Base-by-base conservation (phyloP, 2,888 invertebrate genomes). In the Atethmia centrago region DNA sequence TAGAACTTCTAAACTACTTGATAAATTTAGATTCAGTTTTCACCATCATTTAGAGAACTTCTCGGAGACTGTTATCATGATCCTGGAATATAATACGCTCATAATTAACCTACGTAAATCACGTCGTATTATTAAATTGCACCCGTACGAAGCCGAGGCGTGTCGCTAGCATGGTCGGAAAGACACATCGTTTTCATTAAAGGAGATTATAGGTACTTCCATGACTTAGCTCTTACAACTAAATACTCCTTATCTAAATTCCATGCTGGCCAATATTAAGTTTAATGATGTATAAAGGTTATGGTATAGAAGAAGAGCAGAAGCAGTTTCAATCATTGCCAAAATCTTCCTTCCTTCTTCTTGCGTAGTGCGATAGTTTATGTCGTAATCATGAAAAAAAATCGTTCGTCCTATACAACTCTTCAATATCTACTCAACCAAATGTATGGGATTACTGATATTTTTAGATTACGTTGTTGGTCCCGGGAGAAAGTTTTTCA, bases 101-200 rank as follows among this genome's bases (percentile, higher is more conserved):
- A n/a, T 71, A 67, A 78, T 19, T 28, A n/a, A 10, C n/a, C 36
- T 8, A 25, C 31, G 25, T 74, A 71, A 80, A 80, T 79, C 58
- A 72, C 12, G 8, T 21, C 31, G 19, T 0, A 8, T 58, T 14
- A 80, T 28, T 79, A 79, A 51, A 58, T n/a, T 58, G 42, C 49
- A 28, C n/a, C 80, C 45, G 8, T 10, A 7, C 16, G 25, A 76
- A 53, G 56, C 16, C 25, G 4, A n/a, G 72, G n/a, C 16, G 14
- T n/a, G 25, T 42, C 21, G 21, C 31, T 28, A 31, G 40, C 31
- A 49, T 14, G n/a, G 31, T 25, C 2, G 8, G 12, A n/a, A 74
- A 79, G 74, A 72, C 49, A 42, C 16, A 74, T 58, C 42, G 56
- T 58, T 74, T 74, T 74, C 36, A 74, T 80, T 72, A 74, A 36